Evolutionary conservation across 2,888 invertebrate species (phyloP).

Genomic region (Hemithea aestivaria): DNA sequence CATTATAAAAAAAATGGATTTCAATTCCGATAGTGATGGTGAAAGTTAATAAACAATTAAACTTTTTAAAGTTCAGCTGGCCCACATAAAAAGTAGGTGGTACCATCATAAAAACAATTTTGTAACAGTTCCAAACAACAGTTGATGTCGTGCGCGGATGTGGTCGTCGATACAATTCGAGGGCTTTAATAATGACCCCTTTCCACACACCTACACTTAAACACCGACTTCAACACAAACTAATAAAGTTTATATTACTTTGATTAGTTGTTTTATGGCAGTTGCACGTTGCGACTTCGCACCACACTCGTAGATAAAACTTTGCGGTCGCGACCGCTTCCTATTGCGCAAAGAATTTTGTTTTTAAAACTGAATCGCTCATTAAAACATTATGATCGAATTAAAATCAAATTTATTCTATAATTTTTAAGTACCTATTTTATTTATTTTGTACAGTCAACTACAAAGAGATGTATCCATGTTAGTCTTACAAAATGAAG

Average conservation of each 20-base stretch:
- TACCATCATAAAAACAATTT: conserved; percentile 15
- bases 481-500: too few species aligned
- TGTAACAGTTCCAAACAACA: conserved; percentile 22
- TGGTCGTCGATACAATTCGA: conserved; percentile 30
- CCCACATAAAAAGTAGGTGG: background rate
- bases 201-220: conserved; percentile 4
- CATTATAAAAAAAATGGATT: too few species aligned
- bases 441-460: too few species aligned
- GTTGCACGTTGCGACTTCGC: conserved; percentile 27
- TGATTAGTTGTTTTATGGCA: conserved; percentile 13
- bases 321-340: conserved; percentile 42
- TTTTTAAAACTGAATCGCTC: conserved; percentile 15
- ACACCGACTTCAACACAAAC: conserved; percentile 16
- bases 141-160: conserved; percentile 36
- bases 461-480: too few species aligned
- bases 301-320: conserved; percentile 38
- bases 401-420: too few species aligned
- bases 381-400: too few species aligned
- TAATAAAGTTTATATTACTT: conserved; percentile 21
- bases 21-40: too few species aligned
- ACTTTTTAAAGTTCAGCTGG: too few species aligned
- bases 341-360: conserved; percentile 36
- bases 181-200: conserved; percentile 14
- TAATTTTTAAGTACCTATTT: too few species aligned
- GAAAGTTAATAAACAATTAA: too few species aligned